Conservation (phyloP, 2,797 vertebrate genomes). For the Urophycis tenuis region DNA sequence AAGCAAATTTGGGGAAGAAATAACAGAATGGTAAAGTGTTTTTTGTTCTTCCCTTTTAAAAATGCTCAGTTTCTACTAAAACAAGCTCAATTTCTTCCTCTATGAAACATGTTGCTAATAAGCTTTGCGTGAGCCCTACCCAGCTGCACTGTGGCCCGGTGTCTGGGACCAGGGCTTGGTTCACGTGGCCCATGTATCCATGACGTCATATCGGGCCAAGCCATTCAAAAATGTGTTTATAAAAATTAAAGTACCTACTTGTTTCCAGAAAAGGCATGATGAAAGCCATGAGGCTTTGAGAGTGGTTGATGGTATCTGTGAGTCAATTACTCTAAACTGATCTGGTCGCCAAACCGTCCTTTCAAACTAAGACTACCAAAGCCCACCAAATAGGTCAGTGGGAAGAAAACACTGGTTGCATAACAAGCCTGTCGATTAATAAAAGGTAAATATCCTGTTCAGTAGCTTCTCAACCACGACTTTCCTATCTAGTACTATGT, state of each 20-base stretch:
- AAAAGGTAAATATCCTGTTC: neutral
- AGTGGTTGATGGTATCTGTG: neutral
- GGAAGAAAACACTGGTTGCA: neutral
- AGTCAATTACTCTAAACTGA: neutral
- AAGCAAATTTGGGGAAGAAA: neutral
- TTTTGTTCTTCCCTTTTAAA: neutral
- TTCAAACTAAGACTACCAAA: slow-evolving; percentile 1
- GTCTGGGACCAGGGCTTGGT: slow-evolving; percentile 50
- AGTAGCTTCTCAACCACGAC: neutral
- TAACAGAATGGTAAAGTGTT: neutral
- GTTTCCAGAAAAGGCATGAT: no score
- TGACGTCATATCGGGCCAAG: slow-evolving; percentile 25
- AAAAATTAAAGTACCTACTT: neutral
- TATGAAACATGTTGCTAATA: no score
- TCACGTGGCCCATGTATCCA: slow-evolving; percentile 28
- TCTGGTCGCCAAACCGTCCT: slow-evolving; percentile 7
- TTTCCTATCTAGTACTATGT: neutral
- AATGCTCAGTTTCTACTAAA: neutral
- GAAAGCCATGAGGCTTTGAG: neutral
- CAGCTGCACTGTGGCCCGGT: slow-evolving; percentile 45
- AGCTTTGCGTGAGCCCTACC: slow-evolving; percentile 1
- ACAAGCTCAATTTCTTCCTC: neutral
- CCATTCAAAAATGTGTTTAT: slow-evolving; percentile 25
- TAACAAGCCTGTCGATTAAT: neutral
- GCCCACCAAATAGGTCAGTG: neutral